phyloP scores from a whole-genome alignment of 2,888 invertebrate genomes.

The Dimorphilus gyrociliatus region DNA sequence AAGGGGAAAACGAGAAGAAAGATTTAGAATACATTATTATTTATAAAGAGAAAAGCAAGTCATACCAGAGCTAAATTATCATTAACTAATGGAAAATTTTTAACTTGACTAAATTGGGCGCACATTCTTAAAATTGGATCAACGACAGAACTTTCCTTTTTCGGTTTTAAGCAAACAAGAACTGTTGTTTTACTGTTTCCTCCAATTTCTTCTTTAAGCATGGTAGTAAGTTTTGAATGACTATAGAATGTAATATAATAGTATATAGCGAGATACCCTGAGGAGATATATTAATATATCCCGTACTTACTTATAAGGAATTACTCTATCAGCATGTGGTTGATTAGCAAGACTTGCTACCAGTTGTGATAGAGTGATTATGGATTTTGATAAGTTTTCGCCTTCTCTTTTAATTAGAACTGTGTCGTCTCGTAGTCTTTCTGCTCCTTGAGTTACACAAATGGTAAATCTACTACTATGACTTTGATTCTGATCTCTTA shows the following conservation, averaged over 20 bases:
- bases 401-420: constrained; percentile 19
- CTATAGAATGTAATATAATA: constrained; percentile 13
- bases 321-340: constrained; percentile 24
- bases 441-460: constrained; percentile 25
- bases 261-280: neutral
- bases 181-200: constrained; percentile 31
- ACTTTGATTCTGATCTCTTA: constrained; percentile 1
- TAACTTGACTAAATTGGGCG: constrained; percentile 21
- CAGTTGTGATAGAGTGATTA: constrained; percentile 19
- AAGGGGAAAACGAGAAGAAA: constrained; percentile 3
- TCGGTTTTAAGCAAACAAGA: constrained; percentile 24
- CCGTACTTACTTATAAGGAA: constrained; percentile 23
- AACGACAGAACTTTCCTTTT: constrained; percentile 14
- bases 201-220: constrained; percentile 27
- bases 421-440: constrained; percentile 20
- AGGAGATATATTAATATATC: neutral
- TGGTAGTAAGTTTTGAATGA: constrained; percentile 23
- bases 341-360: constrained; percentile 21
- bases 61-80: constrained; percentile 31
- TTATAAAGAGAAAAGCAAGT: too few relatives aligned
- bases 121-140: constrained; percentile 18
- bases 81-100: constrained; percentile 30
- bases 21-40: too few relatives aligned
- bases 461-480: constrained; percentile 24
- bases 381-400: constrained; percentile 18